Evolutionary conservation across 2,797 vertebrate species (phyloP).

Genomic region (Periparus ater): DNA sequence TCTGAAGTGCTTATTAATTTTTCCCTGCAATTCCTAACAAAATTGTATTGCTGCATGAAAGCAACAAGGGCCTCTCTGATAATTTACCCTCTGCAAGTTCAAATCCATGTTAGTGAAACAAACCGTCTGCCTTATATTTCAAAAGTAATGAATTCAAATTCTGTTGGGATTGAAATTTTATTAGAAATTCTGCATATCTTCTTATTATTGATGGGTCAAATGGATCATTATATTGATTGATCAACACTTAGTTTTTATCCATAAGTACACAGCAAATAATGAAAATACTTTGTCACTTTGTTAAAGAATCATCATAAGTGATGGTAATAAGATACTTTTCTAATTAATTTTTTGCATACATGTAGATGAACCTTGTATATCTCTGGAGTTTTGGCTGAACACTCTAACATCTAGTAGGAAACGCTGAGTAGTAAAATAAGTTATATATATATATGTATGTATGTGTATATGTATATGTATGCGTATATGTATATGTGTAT

Average conservation of each 20-base stretch:
- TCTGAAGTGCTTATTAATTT: conserved; percentile 46
- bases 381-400: neutral
- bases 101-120: conserved; percentile 60
- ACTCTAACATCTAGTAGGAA: conserved; percentile 15
- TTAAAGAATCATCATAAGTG: conserved; percentile 4
- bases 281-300: conserved; percentile 11
- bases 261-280: conserved; percentile 49
- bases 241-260: conserved; percentile 52
- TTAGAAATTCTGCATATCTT: conserved; percentile 64
- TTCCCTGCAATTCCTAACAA: conserved; percentile 48
- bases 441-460: neutral
- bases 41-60: conserved; percentile 42
- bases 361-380: neutral
- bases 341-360: conserved; percentile 18
- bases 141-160: conserved; percentile 72
- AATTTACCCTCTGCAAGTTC: conserved; percentile 60
- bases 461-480: too few relatives aligned
- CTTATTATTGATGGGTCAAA: conserved; percentile 62
- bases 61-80: conserved; percentile 39
- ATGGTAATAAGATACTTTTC: conserved; percentile 1
- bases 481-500: too few relatives aligned
- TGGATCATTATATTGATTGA: conserved; percentile 60
- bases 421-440: neutral
- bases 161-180: conserved; percentile 70
- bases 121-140: conserved; percentile 61